Evolutionary conservation across 2,888 invertebrate species (phyloP).

Genomic region (Rhogogaster chlorosoma): DNA sequence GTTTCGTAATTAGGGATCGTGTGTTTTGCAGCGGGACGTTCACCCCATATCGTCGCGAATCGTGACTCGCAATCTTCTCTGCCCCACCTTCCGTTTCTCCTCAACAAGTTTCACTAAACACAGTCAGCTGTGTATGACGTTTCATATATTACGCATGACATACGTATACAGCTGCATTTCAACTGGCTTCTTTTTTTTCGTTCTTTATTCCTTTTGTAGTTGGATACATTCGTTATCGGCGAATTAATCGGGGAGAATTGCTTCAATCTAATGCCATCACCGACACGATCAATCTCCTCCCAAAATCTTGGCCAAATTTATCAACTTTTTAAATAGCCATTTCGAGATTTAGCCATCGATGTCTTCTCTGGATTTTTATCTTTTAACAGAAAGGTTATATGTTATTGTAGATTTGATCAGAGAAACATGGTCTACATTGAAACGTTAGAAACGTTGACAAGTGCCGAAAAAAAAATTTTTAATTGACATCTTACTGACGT

Average conservation of each 20-base stretch:
- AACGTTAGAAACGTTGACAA: neutral
- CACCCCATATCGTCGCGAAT: neutral
- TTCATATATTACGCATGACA: neutral
- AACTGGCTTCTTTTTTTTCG: neutral
- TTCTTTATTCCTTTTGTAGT: neutral
- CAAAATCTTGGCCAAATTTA: neutral
- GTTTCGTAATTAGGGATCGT: slow-evolving; percentile 34
- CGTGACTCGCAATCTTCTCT: neutral
- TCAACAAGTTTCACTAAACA: neutral
- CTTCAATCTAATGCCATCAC: neutral
- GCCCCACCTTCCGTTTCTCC: neutral
- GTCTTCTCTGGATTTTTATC: neutral
- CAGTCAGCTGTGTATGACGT: slow-evolving; percentile 43
- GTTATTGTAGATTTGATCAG: neutral
- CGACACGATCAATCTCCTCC: neutral
- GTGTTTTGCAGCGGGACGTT: slow-evolving; percentile 9
- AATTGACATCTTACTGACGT: neutral
- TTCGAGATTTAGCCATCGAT: neutral
- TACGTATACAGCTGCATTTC: neutral
- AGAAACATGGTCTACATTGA: neutral
- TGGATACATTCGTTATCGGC: neutral
- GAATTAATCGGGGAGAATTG: neutral
- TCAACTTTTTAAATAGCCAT: neutral
- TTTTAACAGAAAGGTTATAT: neutral
- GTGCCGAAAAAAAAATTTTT: neutral